Conservation (phyloP, 2,888 invertebrate genomes). For the Drosophila kambysellisi region DNA sequence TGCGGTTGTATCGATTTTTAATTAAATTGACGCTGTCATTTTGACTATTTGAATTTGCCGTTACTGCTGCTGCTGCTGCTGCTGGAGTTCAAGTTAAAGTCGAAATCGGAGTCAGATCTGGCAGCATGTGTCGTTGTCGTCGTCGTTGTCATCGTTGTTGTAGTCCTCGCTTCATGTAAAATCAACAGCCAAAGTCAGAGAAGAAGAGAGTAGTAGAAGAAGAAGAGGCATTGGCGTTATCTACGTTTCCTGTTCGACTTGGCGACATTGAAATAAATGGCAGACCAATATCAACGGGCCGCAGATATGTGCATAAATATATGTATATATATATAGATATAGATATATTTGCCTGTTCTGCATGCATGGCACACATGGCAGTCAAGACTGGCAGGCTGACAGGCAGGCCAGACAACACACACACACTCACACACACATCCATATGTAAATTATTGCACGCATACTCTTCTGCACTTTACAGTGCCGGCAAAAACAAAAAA, state of each 20-base stretch:
- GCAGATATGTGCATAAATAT: background rate
- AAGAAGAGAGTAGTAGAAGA: background rate
- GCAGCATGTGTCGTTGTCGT: conserved; percentile 56
- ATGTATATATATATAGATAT: background rate
- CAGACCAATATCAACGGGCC: conserved; percentile 48
- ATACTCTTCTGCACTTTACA: conserved; percentile 6
- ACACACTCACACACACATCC: conserved; percentile 40
- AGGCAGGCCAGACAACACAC: conserved; percentile 46
- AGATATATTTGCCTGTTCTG: conserved; percentile 37
- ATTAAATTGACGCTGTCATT: conserved; percentile 21
- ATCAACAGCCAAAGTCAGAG: conserved; percentile 4
- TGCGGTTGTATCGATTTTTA: conserved; percentile 40
- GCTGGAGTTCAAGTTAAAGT: background rate
- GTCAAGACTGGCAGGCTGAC: conserved; percentile 40
- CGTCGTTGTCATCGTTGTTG: background rate
- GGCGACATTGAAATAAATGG: conserved; percentile 66
- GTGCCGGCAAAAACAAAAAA: background rate
- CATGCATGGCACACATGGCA: conserved; percentile 64
- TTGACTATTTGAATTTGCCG: conserved; percentile 45
- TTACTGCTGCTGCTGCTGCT: conserved; percentile 8
- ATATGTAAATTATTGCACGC: conserved; percentile 13
- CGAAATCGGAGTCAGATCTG: conserved; percentile 21
- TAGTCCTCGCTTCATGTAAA: conserved; percentile 44
- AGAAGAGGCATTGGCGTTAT: conserved; percentile 45
- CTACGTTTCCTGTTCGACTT: conserved; percentile 69